Conservation (phyloP, 2,888 invertebrate genomes). For the Platycheirus rosarum region DNA sequence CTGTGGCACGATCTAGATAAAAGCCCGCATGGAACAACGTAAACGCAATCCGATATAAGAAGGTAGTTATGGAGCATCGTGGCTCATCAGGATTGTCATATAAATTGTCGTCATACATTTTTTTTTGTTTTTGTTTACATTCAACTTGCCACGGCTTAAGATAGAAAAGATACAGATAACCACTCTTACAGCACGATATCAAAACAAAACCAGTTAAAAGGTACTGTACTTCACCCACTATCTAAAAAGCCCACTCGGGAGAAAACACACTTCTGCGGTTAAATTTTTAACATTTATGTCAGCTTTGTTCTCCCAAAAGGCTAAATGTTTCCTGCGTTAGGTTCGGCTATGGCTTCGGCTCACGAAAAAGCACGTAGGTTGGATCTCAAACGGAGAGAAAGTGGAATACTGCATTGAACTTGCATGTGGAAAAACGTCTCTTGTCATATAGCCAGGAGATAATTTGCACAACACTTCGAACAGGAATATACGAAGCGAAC, state of each 20-base stretch:
- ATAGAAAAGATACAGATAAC: neutral
- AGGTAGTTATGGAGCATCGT: slow-evolving; percentile 75
- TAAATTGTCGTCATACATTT: slow-evolving; percentile 75
- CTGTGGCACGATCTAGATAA: slow-evolving; percentile 75
- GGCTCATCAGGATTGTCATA: slow-evolving; percentile 74
- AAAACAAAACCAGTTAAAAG: slow-evolving; percentile 65
- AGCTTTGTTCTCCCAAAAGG: slow-evolving; percentile 38
- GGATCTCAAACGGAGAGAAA: slow-evolving; percentile 61
- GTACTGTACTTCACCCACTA: slow-evolving; percentile 60
- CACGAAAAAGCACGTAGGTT: slow-evolving; percentile 40
- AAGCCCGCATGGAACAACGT: slow-evolving; percentile 76
- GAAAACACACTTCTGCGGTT: slow-evolving; percentile 9
- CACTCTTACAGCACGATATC: slow-evolving; percentile 10
- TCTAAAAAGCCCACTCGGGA: slow-evolving; percentile 9
- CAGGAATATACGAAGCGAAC: slow-evolving; percentile 21
- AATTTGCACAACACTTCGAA: slow-evolving; percentile 44
- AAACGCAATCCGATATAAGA: slow-evolving; percentile 76
- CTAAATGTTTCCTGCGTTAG: slow-evolving; percentile 36
- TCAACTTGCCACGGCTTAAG: slow-evolving; percentile 18
- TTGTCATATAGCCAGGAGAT: slow-evolving; percentile 30
- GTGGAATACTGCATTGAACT: slow-evolving; percentile 67
- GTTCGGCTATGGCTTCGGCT: slow-evolving; percentile 3
- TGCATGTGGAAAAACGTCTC: slow-evolving; percentile 35
- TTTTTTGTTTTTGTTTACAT: slow-evolving; percentile 48
- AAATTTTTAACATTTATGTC: slow-evolving; percentile 39